Base-by-base conservation (phyloP, 2,113 vertebrate genomes). In the Hypanus sabinus region DNA sequence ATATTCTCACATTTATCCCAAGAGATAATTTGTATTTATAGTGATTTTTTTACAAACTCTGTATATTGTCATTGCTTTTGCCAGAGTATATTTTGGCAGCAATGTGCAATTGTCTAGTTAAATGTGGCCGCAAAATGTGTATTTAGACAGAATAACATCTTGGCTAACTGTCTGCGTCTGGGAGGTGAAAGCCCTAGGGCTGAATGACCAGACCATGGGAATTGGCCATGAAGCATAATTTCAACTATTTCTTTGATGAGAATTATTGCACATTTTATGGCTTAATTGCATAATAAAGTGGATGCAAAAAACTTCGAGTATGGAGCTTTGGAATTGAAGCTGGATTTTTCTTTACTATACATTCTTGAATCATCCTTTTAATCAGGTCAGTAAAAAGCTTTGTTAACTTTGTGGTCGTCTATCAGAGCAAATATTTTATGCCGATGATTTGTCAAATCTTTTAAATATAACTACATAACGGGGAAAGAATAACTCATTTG, bases 401-500 rank as follows among this genome's bases (percentile, higher is more conserved):
- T 33, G 60, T 90, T 73, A 93, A 33, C 5, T 93, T 73, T 73
- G 68, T 73, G 36, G 14, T 11, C 36, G 27, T 93, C 55, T 27
- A 73, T 55, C 20, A 93, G 91, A 93, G 46, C 91, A 93, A 93
- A 93, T 93, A 93, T 27, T 46, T 70, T 75, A 27, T 38, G 70
- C 38, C 55, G 91, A 55, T 93, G 38, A 75, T 93, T 75, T 73
- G 91, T 87, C 83, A 73, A 22, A 55, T 73, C 33, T 73, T 70
- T 93, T 75, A 75, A 73, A 55, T 73, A 75, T 93, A 93, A 93
- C 73, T 93, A 93, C 70, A 93, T 71, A 55, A 93, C 36, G 30
- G 70, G 71, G 70, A 93, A 93, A 33, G 38, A 93, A 75, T 93
- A 73, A 75, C 71, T 73, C 91, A 93, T 93, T 75, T 93, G 38